Base-by-base conservation (phyloP, 30 jellyfish, hydroid and myxozoan genomes). In the Calvadosia cruxmelitensis region DNA sequence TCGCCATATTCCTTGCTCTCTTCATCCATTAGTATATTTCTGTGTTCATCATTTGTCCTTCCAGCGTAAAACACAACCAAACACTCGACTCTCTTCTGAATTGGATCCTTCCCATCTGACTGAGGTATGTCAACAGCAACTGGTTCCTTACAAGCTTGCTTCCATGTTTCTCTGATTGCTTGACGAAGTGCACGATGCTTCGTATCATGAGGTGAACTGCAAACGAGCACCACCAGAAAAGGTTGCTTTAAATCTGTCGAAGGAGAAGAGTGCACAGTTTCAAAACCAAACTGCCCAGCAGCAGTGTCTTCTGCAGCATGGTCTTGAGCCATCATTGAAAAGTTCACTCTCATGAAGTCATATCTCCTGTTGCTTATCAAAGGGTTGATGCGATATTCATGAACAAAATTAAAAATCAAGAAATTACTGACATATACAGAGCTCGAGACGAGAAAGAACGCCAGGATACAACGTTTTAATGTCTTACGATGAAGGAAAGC, bases 141-240 rank as follows among this genome's bases (percentile, higher is more conserved):
- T 34, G 63, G 5, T 10, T 33, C 31, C 12, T 51, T 62, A 0
- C 29, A 31, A 52, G 84, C 69, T 31, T 75, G 68, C 27, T 80
- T 89, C 94, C 94, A 82, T 3, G 94, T 82, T 15, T 50, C 33
- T 26, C 94, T 75, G 25, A 82, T 82, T 0, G 94, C 94, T 10
- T 74, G 75, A 32, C 94, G 28, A 20, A 42, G 57, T 42, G 57
- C 57, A 5, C 57, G 10, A 20, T 42, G 57, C 57, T 42, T 42
- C 15, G 15, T 42, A 42, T 20, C 57, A 42, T 20, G 10, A 5
- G 57, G 57, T 5, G 57, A 42, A 42, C 57, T 42, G 20, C 57
- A 42, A 42, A 42, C 57, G 10, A 42, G 20, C 10, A 42, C 20
- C 57, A 42, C 20, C 20, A 42, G 20, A 42, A 42, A 42, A 5